These are phyloP conservation scores for Gnathonemus longibarbis DNA, from an alignment of 2,113 vertebrate species.

Conservation along the genomic window DNA sequence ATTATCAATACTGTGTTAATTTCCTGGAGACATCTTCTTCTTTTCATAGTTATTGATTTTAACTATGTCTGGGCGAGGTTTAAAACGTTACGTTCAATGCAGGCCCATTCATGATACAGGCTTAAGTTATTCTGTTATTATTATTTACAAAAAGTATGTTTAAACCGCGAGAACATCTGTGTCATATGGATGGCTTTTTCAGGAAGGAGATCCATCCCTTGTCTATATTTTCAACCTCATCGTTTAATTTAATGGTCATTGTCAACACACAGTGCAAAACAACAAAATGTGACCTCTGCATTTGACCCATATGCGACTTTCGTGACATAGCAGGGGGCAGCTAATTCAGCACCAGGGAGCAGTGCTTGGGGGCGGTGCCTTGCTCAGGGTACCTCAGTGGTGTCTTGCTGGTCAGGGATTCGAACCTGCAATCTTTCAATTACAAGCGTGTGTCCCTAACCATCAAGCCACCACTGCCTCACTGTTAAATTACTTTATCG, in stretches of 20 bases:
- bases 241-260: not conserved
- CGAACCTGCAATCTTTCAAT: too few species aligned
- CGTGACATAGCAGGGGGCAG: too few species aligned
- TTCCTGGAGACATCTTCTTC: not conserved
- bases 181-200: not conserved
- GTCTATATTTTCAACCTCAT: not conserved
- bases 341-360: too few species aligned
- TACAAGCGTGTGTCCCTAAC: too few species aligned
- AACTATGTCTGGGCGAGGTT: not conserved
- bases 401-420: too few species aligned
- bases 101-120: not conserved
- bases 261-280: too few species aligned
- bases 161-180: not conserved
- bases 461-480: too few species aligned
- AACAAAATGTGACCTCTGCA: too few species aligned
- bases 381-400: too few species aligned
- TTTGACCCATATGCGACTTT: too few species aligned
- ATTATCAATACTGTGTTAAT: not conserved
- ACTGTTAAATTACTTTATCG: not conserved
- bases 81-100: not conserved
- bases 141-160: not conserved
- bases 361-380: too few species aligned
- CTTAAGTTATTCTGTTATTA: not conserved
- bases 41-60: not conserved
- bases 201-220: not conserved